Conservation (phyloP, 2,113 vertebrate genomes). For the Okapia johnstoni region DNA sequence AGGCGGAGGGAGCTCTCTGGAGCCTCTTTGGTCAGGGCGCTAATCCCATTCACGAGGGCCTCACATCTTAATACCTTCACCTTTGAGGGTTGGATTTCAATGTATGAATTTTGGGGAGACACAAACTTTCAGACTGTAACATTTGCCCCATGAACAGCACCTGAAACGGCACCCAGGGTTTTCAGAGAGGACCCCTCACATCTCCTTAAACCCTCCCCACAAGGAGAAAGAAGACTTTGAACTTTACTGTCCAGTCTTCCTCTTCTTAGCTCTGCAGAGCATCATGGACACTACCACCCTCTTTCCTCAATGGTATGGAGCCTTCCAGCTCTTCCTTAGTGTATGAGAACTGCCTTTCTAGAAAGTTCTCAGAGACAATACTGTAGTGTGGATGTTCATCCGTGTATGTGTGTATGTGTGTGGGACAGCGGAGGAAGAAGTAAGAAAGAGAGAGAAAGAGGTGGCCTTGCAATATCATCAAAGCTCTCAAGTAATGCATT, state of each 20-base stretch:
- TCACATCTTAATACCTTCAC: background rate
- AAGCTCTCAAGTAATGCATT: background rate
- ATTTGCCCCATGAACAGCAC: background rate
- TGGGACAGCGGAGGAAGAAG: background rate
- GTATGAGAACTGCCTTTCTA: background rate
- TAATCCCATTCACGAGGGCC: no score
- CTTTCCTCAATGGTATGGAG: accelerated
- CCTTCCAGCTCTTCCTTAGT: background rate
- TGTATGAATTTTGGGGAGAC: background rate
- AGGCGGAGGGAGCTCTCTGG: background rate
- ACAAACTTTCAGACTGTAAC: background rate
- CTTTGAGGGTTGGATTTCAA: background rate
- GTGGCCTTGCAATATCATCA: background rate
- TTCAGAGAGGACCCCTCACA: background rate
- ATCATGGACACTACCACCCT: accelerated
- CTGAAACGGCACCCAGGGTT: accelerated
- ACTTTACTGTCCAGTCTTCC: no score
- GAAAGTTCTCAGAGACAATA: background rate
- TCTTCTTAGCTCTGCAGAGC: background rate
- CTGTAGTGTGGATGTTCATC: background rate
- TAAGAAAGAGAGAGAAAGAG: background rate
- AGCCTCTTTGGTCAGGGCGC: background rate
- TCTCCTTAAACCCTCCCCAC: background rate
- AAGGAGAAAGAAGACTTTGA: background rate
- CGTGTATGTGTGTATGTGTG: accelerated